Base-by-base conservation (phyloP, 2,888 invertebrate species). In the Kuschelorhynchus macadamiae region DNA sequence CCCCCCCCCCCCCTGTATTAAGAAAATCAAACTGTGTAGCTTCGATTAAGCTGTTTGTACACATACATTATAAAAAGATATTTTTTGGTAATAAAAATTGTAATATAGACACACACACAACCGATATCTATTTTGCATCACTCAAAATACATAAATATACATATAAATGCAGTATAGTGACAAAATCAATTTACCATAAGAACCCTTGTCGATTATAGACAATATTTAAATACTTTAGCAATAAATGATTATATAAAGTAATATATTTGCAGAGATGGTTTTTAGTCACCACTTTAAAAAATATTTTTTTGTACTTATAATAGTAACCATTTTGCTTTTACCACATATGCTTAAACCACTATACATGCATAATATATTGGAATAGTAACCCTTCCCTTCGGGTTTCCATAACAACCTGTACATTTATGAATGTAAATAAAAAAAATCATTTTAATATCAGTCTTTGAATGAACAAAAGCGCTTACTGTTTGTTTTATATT, bases 351-450 rank as follows among this genome's bases (percentile, higher is more conserved):
- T 33, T 16, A 39, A 47, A 55, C 30, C 67, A 65, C 61, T 67
- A 67, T 62, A 62, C 61, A 46, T 67, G 56, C 61, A 61, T 61
- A 47, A 39, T 49, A 47, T 53, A 63, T 46, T 55, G 33, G 42
- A 57, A 49, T 41, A 55, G 30, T n/a, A 32, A 21, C 12, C 61
- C 39, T 33, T 33, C 17, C 41, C 42, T 57, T 21, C 44, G 17
- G 57, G 56, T 44, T 25, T 25, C 30, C 47, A 50, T 75, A 75
- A 74, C 74, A 76, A 77, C 75, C 75, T 82, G 81, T 82, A 81
- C 77, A 81, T 82, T 81, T 75, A 76, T 73, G 66, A 76, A 73
- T 79, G 78, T 79, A 79, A 75, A 79, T 79, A 79, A 70, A 66
- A 39, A 66, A 69, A 69, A 71, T 72, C 72, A 75, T 78, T 77